Percentiles rank a stretch among this genome's conserved stretches.
These are phyloP conservation scores for Phylloscopus collybita DNA, from an alignment of 2,797 vertebrate genomes.

Conservation along the genomic window DNA sequence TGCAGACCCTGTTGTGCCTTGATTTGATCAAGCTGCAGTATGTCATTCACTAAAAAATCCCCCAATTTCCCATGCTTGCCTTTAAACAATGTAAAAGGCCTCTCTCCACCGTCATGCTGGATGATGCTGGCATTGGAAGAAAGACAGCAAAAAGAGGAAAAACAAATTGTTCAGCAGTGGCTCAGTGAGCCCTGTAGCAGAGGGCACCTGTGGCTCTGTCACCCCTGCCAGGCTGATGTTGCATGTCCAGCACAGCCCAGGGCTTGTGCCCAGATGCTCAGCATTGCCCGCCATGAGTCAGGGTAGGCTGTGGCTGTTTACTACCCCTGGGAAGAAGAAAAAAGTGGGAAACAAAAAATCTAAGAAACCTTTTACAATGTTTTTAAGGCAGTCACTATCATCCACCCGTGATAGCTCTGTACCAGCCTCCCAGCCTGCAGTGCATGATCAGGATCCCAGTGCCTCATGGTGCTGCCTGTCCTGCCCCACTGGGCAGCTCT, in stretches of 20 bases:
- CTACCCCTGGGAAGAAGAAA: not conserved
- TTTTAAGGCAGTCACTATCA: not conserved
- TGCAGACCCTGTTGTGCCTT: not conserved
- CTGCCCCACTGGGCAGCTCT: not conserved
- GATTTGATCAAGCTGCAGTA: not conserved
- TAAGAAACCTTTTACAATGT: accelerated
- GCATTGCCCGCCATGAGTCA: too few relatives aligned
- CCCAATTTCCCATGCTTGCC: not conserved
- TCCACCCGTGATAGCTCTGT: not conserved
- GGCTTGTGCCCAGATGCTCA: not conserved
- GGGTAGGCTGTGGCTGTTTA: not conserved
- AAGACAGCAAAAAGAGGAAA: not conserved
- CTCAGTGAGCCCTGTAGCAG: not conserved
- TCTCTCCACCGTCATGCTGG: not conserved
- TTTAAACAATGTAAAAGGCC: not conserved
- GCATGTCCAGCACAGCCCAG: not conserved
- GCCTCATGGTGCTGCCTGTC: not conserved
- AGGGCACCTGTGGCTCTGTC: not conserved
- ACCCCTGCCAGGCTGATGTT: not conserved
- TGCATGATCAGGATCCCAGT: not conserved
- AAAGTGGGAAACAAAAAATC: accelerated
- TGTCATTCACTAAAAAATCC: not conserved
- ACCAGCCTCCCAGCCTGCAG: not conserved
- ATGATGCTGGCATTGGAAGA: not conserved
- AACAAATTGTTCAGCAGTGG: not conserved